Percentiles rank a stretch among this genome's conserved stretches.
These are phyloP conservation scores for Meteorus sp. DNA, from an alignment of 1,140 invertebrate species.

Conservation along the genomic window DNA sequence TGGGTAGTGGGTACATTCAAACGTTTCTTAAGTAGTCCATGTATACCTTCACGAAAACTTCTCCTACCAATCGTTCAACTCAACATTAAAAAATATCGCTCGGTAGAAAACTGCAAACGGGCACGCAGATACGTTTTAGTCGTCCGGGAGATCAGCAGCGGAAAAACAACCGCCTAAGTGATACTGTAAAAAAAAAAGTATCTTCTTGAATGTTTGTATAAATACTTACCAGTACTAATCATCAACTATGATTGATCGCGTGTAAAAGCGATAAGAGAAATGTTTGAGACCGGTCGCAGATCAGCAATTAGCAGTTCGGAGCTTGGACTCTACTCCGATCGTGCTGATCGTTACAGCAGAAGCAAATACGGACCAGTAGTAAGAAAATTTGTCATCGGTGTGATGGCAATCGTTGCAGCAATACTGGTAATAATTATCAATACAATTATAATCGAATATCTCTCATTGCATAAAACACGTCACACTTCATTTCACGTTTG, in stretches of 20 bases:
- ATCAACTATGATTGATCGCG: conserved; percentile 3
- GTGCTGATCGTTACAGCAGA: conserved; percentile 44
- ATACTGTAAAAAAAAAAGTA: conserved; percentile 2
- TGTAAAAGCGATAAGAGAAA: conserved; percentile 36
- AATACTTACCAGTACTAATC: background rate
- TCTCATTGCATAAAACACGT: background rate
- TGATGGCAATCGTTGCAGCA: conserved; percentile 53
- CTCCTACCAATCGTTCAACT: conserved; percentile 11
- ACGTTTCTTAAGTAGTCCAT: conserved; percentile 25
- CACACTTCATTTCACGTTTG: no score
- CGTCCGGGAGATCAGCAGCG: background rate
- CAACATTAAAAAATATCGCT: background rate
- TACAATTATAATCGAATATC: background rate
- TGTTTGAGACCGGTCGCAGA: conserved; percentile 51
- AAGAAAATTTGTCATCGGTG: conserved; percentile 49
- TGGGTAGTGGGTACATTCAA: conserved; percentile 9
- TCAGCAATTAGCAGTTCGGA: conserved; percentile 54
- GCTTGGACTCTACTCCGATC: conserved; percentile 55
- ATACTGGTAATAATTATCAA: conserved; percentile 46
- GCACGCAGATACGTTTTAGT: background rate
- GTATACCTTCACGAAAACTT: conserved; percentile 4
- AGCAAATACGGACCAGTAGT: conserved; percentile 43
- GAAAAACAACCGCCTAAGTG: background rate
- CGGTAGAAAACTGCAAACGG: background rate
- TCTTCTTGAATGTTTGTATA: background rate